These are phyloP conservation scores for Calephelis perditalis DNA, from an alignment of 2,888 invertebrate genomes.

Conservation along the genomic window DNA sequence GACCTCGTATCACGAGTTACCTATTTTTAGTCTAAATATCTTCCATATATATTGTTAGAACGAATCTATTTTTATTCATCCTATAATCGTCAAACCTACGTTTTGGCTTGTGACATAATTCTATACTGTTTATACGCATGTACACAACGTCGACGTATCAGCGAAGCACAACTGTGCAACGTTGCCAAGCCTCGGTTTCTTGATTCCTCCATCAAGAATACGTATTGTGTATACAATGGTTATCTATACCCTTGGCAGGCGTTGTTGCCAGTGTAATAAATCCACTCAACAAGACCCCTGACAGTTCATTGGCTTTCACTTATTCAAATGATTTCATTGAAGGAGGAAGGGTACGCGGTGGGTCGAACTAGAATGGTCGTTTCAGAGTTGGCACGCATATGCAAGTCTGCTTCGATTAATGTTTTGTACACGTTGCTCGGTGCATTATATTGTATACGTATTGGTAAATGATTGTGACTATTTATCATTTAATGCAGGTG, in stretches of 20 bases:
- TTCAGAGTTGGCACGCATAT: conserved; percentile 46
- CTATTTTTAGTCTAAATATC: conserved; percentile 25
- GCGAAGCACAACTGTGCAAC: conserved; percentile 29
- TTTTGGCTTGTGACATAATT: conserved; percentile 34
- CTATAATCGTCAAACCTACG: conserved; percentile 31
- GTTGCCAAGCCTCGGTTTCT: conserved; percentile 47
- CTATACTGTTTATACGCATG: conserved; percentile 20
- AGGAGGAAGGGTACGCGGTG: conserved; percentile 38
- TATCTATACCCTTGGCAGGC: conserved; percentile 53
- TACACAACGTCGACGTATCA: conserved; percentile 27
- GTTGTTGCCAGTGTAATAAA: conserved; percentile 42
- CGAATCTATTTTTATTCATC: conserved; percentile 29
- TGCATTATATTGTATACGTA: conserved; percentile 39
- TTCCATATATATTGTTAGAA: conserved; percentile 25
- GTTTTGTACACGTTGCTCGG: conserved; percentile 51
- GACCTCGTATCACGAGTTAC: conserved; percentile 23
- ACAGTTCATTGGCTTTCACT: conserved; percentile 47
- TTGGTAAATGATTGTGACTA: conserved; percentile 46
- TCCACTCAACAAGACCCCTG: conserved; percentile 42
- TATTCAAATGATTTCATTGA: conserved; percentile 30
- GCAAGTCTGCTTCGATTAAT: conserved; percentile 51
- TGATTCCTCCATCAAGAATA: conserved; percentile 34
- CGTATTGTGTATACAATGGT: conserved; percentile 25
- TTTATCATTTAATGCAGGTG: conserved; percentile 42
- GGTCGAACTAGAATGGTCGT: conserved; percentile 41